phyloP scores from a whole-genome alignment of 1,140 invertebrate genomes.

The Drosophila yakuba region DNA sequence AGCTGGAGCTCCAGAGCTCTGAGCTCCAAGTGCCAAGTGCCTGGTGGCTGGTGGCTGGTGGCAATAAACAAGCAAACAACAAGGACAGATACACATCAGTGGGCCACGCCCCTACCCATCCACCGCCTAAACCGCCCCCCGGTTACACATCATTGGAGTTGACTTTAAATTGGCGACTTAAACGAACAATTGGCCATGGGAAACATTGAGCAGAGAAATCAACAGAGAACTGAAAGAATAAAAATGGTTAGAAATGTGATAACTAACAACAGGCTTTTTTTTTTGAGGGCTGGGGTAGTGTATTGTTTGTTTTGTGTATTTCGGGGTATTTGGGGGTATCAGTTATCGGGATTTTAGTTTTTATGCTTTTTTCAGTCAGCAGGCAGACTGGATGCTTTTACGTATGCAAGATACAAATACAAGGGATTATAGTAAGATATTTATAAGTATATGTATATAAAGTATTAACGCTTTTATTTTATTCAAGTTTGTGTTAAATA shows the following conservation, averaged over 20 bases:
- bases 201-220: constrained; percentile 30
- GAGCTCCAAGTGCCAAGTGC: constrained; percentile 38
- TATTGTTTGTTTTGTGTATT: constrained; percentile 22
- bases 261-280: constrained; percentile 44
- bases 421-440: constrained; percentile 48
- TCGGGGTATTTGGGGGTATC: not conserved
- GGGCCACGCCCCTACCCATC: constrained; percentile 1
- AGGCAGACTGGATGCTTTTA: constrained; percentile 49
- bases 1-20: constrained; percentile 8
- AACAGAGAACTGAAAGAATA: constrained; percentile 20
- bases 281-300: constrained; percentile 12
- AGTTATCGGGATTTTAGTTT: constrained; percentile 3
- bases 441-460: constrained; percentile 19
- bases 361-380: constrained; percentile 28
- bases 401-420: constrained; percentile 51
- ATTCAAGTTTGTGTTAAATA: constrained; percentile 9
- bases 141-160: constrained; percentile 54
- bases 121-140: not conserved
- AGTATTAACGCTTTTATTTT: constrained; percentile 3
- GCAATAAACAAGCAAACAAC: constrained; percentile 64
- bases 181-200: constrained; percentile 37
- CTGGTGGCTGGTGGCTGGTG: constrained; percentile 49
- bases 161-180: constrained; percentile 59
- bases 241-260: constrained; percentile 28
- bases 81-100: constrained; percentile 53